Evolutionary conservation across 2,888 invertebrate genomes (phyloP), one percentile per base, ranked within the genome.

Genomic region (Leptura quadrifasciata): DNA sequence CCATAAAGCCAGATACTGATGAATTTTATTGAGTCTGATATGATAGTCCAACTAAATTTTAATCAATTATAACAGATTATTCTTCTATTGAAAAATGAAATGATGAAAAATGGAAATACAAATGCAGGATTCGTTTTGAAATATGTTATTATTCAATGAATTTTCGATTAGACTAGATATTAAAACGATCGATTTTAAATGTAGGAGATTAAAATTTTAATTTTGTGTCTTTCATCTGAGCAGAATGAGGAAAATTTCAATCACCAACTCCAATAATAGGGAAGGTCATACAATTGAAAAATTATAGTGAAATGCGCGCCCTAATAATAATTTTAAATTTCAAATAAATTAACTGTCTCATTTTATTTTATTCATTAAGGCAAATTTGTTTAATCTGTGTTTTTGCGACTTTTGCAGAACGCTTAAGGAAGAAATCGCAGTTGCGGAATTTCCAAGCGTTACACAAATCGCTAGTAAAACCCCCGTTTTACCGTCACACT

Each of bases 131-230:
- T 47, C n/a, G 1, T 5, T 47, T 47, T 47, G n/a, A 47, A 47
- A 47, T 39, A 10, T n/a, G 15, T n/a, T 47, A 47, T 47, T 47
- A 47, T n/a, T 47, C n/a, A 47, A 47, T 47, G 5, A n/a, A 31
- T 31, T n/a, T 47, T 47, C 47, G 1, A n/a, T n/a, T 47, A n/a
- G n/a, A 47, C n/a, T 47, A n/a, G 15, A 5, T 47, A 47, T 47
- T 47, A 47, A 47, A 47, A 47, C n/a, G 47, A n/a, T 47, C 47
- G 47, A 47, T 47, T 47, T 47, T n/a, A 47, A n/a, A 47, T 47
- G 5, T 6, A 47, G 47, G 5, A 47, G 47, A n/a, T 47, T 47
- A n/a, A 47, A 47, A 47, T 47, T 47, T 47, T 47, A 47, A 47
- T 47, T 47, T 47, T 2, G 47, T n/a, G 5, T n/a, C 5, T 47